A percentile compares a stretch with the other conserved stretches of the same genome.
Conservation (phyloP, 2,888 invertebrate genomes). For the Apamea epomidion region DNA sequence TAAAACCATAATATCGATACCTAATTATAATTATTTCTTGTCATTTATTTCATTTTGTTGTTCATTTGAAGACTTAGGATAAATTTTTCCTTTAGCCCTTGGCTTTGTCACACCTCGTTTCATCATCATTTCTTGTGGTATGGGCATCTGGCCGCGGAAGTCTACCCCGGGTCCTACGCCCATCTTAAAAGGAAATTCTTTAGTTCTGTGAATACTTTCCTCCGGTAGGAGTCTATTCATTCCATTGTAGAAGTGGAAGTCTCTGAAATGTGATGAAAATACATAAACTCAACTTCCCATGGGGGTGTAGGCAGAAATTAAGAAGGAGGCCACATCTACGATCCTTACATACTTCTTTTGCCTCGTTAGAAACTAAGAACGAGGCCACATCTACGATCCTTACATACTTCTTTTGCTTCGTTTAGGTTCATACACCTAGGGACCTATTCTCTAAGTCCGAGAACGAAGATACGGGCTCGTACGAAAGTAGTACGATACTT, state of each 20-base stretch:
- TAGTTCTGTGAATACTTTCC: constrained; percentile 66
- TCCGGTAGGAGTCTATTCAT: constrained; percentile 63
- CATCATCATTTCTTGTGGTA: constrained; percentile 69
- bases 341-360: not conserved
- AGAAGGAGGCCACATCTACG: not conserved
- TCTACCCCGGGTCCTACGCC: constrained; percentile 72
- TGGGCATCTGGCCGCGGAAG: constrained; percentile 68
- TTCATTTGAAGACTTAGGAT: not conserved
- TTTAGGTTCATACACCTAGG: not conserved
- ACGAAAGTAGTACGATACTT: no score
- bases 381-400: not conserved
- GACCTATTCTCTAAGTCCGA: no score
- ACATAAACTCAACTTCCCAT: not conserved
- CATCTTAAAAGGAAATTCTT: constrained; percentile 69
- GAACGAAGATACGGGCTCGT: no score
- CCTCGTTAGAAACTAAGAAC: not conserved
- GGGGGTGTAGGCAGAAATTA: not conserved
- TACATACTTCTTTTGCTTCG: not conserved
- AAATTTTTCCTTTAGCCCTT: not conserved
- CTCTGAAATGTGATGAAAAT: constrained; percentile 58
- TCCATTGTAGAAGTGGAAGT: constrained; percentile 70
- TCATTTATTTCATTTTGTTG: not conserved
- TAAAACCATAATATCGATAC: not conserved
- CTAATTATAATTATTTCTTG: not conserved
- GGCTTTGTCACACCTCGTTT: constrained; percentile 53